A percentile compares a stretch with the other conserved stretches of the same genome.
phyloP scores from a whole-genome alignment of 2,113 vertebrate species.

The Philantomba maxwellii region DNA sequence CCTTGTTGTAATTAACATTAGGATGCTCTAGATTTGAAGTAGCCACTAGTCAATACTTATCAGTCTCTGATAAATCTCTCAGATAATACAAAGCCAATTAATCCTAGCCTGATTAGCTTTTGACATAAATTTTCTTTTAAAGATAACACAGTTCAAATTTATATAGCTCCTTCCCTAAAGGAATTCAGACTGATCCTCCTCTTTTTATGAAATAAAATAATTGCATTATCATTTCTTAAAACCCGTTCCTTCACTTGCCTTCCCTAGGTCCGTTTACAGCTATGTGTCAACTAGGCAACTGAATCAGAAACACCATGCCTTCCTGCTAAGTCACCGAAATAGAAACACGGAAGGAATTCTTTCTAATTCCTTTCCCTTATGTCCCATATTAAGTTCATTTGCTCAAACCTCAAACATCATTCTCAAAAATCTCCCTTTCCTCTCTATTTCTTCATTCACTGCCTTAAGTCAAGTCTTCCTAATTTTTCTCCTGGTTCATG shows the following conservation, averaged over 20 bases:
- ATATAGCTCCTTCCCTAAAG: background rate
- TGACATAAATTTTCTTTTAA: conserved; percentile 12
- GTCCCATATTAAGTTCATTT: background rate
- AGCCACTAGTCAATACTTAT: background rate
- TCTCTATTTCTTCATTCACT: background rate
- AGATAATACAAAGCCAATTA: conserved; percentile 34
- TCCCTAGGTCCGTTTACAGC: background rate
- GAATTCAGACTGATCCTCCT: background rate
- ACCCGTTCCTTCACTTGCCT: background rate
- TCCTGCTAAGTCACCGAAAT: background rate
- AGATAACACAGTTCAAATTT: conserved; percentile 11
- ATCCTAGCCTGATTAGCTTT: conserved; percentile 15
- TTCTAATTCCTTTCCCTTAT: background rate
- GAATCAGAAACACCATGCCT: background rate
- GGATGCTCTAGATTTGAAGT: background rate
- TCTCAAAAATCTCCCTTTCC: background rate
- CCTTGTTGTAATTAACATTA: background rate
- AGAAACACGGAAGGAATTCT: background rate
- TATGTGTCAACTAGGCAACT: no score
- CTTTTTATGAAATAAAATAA: background rate
- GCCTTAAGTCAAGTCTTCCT: background rate
- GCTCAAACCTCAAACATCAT: background rate
- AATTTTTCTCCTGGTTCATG: background rate
- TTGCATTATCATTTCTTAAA: background rate
- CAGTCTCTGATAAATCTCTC: conserved; percentile 10